Evolutionary conservation across 2,113 vertebrate species (phyloP), one percentile per base, ranked within the genome.

Genomic region (Balaeniceps rex): DNA sequence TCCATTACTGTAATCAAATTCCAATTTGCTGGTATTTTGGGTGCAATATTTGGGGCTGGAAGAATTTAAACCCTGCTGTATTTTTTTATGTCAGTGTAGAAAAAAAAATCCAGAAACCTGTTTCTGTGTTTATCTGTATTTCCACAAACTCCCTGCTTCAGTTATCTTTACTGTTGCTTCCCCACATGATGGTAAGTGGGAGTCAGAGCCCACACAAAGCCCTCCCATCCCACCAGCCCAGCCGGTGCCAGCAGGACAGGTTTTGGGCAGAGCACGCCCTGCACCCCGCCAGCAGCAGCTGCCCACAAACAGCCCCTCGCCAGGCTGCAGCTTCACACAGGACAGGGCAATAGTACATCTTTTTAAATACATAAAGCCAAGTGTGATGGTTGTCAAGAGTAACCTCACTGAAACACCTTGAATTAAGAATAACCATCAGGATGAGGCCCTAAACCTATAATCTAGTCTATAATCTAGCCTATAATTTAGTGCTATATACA

Each of bases 181-280:
- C 14, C n/a, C 25, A 1, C 22, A 10, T 3, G 12, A 86, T 11
- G 6, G 33, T 49, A 72, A 6, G 44, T 44, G 63, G 26, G 13
- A 54, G 54, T 29, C 46, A 60, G 55, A 84, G 55, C n/a, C 46
- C 2, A 0, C 34, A 68, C 33, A 58, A 86, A 89, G 8, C 19
- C 28, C 13, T 38, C 9, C n/a, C 6, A 0, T 63, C 71, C 42
- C 6, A 0, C 31, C 46, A 83, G 42, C 63, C 33, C 3, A 0
- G 18, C 34, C 0, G 0, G 9, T 16, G 36, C 18, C 57, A 74
- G 33, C 34, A 70, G 69, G 66, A 38, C 10, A 77, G 38, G 29
- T n/a, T 55, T 22, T 42, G 9, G 16, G 22, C 58, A 83, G 66
- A 90, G 65, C 16, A 84, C 33, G 29, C 14, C 0, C 28, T 69